These are phyloP conservation scores for Himantopus leucocephalus DNA, from an alignment of 2,113 vertebrate genomes.

Conservation along the genomic window DNA sequence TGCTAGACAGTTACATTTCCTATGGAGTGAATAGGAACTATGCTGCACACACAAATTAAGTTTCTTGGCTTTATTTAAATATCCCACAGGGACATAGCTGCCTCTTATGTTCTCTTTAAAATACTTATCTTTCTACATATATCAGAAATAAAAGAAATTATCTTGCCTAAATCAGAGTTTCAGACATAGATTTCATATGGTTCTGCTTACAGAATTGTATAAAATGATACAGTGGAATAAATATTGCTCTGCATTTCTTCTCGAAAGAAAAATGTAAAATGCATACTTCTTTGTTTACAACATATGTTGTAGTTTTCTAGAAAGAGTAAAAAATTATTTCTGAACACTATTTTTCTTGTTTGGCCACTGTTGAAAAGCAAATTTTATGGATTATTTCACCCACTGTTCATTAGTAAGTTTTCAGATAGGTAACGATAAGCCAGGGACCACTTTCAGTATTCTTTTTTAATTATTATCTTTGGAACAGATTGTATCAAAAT, in stretches of 20 bases:
- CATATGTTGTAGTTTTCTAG: background rate
- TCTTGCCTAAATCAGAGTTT: background rate
- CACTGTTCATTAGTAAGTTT: background rate
- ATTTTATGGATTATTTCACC: background rate
- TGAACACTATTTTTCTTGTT: background rate
- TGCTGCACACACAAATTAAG: background rate
- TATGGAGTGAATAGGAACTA: background rate
- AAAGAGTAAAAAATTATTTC: background rate
- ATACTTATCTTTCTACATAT: background rate
- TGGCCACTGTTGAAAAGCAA: background rate
- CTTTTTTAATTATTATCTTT: background rate
- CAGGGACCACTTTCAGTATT: background rate
- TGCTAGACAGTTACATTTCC: background rate
- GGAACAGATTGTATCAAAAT: background rate
- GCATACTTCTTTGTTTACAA: background rate
- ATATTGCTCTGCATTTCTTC: background rate
- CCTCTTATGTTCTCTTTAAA: background rate
- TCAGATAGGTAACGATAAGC: background rate
- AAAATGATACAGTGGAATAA: background rate
- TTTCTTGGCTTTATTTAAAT: background rate
- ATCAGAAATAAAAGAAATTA: background rate
- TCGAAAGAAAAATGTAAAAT: background rate
- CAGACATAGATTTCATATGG: background rate
- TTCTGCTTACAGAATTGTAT: background rate
- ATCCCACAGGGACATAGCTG: background rate